phyloP scores from a whole-genome alignment of 2,113 vertebrate genomes.

The Potamarius usumacintae region DNA sequence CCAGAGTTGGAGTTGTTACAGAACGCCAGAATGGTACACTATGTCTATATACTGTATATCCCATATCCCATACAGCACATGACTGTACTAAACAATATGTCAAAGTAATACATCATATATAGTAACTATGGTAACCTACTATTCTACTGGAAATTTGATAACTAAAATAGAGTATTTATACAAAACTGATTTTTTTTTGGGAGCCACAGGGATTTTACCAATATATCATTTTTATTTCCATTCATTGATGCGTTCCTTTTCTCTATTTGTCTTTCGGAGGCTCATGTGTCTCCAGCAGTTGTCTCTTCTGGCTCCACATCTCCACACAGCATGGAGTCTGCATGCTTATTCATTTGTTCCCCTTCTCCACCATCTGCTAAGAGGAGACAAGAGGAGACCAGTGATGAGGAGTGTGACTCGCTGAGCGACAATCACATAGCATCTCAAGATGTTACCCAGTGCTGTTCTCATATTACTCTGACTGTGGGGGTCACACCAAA shows the following conservation, averaged over 20 bases:
- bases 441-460: neutral
- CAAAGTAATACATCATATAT: neutral
- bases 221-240: neutral
- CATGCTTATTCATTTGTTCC: slow-evolving; percentile 44
- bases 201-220: neutral
- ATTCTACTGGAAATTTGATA: neutral
- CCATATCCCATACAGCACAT: neutral
- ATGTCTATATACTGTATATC: neutral
- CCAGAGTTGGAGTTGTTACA: neutral
- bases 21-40: neutral
- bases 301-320: slow-evolving; percentile 34
- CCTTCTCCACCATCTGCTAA: slow-evolving; percentile 39
- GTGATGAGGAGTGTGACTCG: slow-evolving; percentile 30
- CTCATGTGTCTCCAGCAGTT: neutral
- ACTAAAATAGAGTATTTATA: neutral
- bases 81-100: neutral
- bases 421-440: slow-evolving; percentile 15
- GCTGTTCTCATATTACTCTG: slow-evolving; percentile 34
- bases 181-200: neutral
- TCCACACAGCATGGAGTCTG: slow-evolving; percentile 26
- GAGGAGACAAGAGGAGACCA: neutral
- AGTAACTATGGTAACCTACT: neutral
- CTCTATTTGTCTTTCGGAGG: neutral
- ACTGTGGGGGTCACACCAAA: slow-evolving; percentile 58
- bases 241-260: neutral